phyloP scores from a whole-genome alignment of 2,888 invertebrate genomes.

The Tubulanus polymorphus region DNA sequence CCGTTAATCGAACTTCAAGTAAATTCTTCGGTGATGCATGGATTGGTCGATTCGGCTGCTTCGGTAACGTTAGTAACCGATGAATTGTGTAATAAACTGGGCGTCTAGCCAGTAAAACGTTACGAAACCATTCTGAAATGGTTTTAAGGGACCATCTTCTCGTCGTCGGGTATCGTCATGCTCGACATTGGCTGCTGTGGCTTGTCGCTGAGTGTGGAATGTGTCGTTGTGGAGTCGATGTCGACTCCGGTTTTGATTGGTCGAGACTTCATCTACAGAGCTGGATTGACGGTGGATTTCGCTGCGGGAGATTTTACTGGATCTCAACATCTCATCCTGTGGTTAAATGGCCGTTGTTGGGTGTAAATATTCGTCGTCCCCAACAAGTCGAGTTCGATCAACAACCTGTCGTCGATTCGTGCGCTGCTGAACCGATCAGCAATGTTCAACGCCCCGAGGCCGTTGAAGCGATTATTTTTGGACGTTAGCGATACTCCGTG shows the following conservation, averaged over 20 bases:
- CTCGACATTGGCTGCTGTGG: neutral
- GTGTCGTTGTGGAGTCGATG: neutral
- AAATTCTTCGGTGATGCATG: neutral
- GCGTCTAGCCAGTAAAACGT: neutral
- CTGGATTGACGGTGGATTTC: neutral
- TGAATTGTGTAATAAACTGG: neutral
- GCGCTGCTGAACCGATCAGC: neutral
- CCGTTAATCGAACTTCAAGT: neutral
- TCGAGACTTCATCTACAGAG: neutral
- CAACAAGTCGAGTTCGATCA: neutral
- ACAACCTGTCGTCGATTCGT: neutral
- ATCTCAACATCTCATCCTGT: neutral
- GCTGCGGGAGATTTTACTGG: neutral
- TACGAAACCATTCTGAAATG: neutral
- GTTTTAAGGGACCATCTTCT: neutral
- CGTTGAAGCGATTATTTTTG: neutral
- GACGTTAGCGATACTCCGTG: neutral
- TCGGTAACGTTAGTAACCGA: neutral
- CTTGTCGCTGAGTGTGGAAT: neutral
- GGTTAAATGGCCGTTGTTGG: neutral
- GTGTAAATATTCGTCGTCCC: no score
- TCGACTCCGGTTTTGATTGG: neutral
- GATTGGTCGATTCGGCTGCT: neutral
- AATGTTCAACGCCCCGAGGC: neutral
- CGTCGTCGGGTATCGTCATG: neutral